phyloP scores from a whole-genome alignment of 23 tunicate species.

The Ciona savignyi region DNA sequence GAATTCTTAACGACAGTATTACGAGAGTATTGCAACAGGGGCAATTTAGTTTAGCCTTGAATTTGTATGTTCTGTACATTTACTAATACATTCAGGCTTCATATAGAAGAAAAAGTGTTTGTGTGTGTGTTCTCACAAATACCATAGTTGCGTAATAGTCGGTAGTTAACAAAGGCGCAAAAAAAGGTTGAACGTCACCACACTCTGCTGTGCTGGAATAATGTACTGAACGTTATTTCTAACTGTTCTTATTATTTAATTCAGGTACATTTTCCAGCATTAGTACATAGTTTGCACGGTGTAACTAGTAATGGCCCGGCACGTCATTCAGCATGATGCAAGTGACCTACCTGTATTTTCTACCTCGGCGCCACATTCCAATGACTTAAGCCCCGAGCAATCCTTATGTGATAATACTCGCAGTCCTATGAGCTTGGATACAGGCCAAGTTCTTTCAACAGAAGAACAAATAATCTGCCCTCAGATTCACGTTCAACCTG shows the following conservation, averaged over 20 bases:
- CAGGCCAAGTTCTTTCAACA: background rate
- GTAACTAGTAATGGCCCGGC: background rate
- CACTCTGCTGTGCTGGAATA: background rate
- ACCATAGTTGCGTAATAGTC: background rate
- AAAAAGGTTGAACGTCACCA: background rate
- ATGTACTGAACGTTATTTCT: background rate
- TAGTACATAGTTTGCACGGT: background rate
- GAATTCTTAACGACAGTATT: too few species aligned
- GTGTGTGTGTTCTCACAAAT: too few species aligned
- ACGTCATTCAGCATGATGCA: background rate
- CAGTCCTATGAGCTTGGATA: background rate
- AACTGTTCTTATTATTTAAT: background rate
- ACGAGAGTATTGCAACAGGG: too few species aligned
- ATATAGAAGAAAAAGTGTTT: too few species aligned
- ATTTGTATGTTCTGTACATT: too few species aligned
- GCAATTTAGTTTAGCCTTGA: too few species aligned
- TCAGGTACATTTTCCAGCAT: too few species aligned
- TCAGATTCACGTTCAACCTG: slow-evolving; percentile 50
- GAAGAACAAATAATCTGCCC: slow-evolving; percentile 2
- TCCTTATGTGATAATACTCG: background rate
- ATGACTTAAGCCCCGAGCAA: background rate
- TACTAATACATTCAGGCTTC: too few species aligned
- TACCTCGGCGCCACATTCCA: background rate
- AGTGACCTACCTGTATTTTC: background rate
- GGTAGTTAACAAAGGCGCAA: background rate